Evolutionary conservation across 2,797 vertebrate genomes (phyloP), one percentile per base, ranked within the genome.

Genomic region (Sciaenops ocellatus): DNA sequence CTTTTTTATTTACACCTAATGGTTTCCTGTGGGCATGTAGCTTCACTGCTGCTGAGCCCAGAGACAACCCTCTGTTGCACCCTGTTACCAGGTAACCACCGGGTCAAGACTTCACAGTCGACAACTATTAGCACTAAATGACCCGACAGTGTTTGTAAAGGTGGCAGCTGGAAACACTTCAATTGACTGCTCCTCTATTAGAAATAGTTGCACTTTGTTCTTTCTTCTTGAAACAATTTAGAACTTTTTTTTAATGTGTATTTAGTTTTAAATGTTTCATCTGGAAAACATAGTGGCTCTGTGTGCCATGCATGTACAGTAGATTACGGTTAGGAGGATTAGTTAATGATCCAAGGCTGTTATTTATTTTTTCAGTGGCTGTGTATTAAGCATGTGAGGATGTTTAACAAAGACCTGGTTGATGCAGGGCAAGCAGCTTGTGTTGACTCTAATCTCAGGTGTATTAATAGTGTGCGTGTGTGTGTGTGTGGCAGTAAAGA

Each of bases 21-120:
- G 16, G 3, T 76, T 28, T 76, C 38, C 34, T 64, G 46, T 73
- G 48, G 38, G 30, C 16, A 10, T n/a, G 20, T 42, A 2, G 6
- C 65, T 73, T 59, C 54, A 3, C 62, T 28, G 30, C 71, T 80
- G 13, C 69, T 65, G 47, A 78, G 62, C 73, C 44, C 50, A 38
- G 59, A 70, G 52, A 46, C 76, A 69, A 69, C 74, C 52, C 52
- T 82, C 83, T 91, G 87, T 90, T 94, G 85, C 79, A 47, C 66
- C 63, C 78, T 75, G 93, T 92, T 88, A 87, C 92, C 90, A 84
- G 89, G 93, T 91, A 89, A 93, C 92, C 80, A 41, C 47, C 13
- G 48, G 60, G 66, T 50, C 76, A 80, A 63, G 70, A 90, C 85
- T 88, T 75, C 48, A 71, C 26, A 78, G 70, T 56, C 38, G 18